Base-by-base conservation (phyloP, 2,113 vertebrate species). In the Vidua macroura region DNA sequence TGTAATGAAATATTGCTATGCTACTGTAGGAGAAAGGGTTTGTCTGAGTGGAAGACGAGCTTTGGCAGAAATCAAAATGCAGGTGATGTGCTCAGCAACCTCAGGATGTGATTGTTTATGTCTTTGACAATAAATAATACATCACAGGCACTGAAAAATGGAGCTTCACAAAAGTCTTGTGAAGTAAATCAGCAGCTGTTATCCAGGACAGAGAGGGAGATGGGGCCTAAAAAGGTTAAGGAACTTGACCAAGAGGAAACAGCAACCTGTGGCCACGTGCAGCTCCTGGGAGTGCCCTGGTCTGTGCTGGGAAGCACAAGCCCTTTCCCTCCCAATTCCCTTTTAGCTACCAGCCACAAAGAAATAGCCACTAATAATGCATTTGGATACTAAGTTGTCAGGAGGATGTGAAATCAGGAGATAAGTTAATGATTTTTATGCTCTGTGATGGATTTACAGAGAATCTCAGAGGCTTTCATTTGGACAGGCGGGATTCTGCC, bases 31-130 rank as follows among this genome's bases (percentile, higher is more conserved):
- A 88, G 44, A 92, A 86, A 75, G 31, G 33, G 15, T 68, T 86
- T 88, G 37, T 70, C 53, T 75, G 64, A 49, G 77, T 18, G 48
- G 74, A 56, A 59, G 64, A 72, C 28, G 92, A 72, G 23, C 63
- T 93, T 86, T 79, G 93, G 86, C 73, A 96, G 94, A 90, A 92
- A 97, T 97, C 93, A 96, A 93, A 86, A 96, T 92, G 90, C 93
- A 93, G 90, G 80, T 88, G 90, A 93, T 86, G 90, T 69, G 68
- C 69, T 88, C 80, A 62, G 92, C 86, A 39, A 69, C 77, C 89
- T 91, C 80, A 44, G 62, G 73, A 88, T 70, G 90, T 3, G 2
- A 83, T 69, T 96, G 94, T 94, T 96, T 96, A 86, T 88, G 83
- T 64, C 85, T 95, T 60, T 84, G 90, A 75, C 73, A 76, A 96